Evolutionary conservation across 2,888 invertebrate genomes (phyloP).

Genomic region (Andrena fulva): DNA sequence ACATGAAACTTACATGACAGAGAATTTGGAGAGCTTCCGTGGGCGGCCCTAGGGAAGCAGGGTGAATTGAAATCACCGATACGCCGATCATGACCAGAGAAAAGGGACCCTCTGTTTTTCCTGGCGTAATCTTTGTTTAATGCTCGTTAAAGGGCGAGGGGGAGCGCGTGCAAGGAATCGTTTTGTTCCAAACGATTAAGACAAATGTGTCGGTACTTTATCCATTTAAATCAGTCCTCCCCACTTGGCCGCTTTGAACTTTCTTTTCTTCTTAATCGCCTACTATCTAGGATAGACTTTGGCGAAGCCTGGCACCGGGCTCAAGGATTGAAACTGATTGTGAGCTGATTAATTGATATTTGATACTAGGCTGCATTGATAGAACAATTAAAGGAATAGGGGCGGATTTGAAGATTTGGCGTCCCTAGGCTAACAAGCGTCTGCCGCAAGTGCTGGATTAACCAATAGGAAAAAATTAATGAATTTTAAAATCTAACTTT

Average conservation of each 20-base stretch:
- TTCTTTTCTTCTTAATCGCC: not conserved
- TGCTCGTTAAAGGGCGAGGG: slow-evolving; percentile 24
- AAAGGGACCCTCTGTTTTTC: slow-evolving; percentile 15
- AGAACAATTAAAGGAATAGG: no score
- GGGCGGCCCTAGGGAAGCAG: slow-evolving; percentile 18
- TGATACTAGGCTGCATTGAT: no score
- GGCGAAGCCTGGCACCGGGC: no score
- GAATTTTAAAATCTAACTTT: no score
- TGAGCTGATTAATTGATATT: no score
- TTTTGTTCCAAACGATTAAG: not conserved
- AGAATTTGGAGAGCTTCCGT: not conserved
- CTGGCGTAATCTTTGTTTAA: slow-evolving; percentile 35
- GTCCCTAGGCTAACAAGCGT: no score
- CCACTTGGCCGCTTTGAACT: not conserved
- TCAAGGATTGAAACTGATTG: no score
- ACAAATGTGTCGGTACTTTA: not conserved
- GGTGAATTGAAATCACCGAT: slow-evolving; percentile 46
- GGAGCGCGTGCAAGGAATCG: not conserved
- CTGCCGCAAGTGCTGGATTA: no score
- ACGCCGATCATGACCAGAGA: not conserved
- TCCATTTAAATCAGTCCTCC: not conserved
- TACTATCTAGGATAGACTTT: not conserved
- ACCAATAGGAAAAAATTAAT: no score
- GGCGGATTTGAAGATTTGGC: no score
- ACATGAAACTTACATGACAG: not conserved